Evolutionary conservation across 2,797 vertebrate species (phyloP).

Genomic region (Scarus forsteni): DNA sequence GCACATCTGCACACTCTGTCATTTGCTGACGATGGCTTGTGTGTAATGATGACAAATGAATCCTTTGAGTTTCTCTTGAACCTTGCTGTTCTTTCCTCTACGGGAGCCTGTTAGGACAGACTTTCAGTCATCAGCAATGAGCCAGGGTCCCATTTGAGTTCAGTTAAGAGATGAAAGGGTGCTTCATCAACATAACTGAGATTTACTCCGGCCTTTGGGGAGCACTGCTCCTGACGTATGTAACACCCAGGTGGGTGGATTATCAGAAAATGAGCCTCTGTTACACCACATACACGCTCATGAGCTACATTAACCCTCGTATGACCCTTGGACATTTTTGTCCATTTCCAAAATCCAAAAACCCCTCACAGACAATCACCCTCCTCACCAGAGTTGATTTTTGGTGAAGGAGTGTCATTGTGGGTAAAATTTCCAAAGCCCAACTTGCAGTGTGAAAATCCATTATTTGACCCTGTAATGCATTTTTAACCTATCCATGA

Average conservation of each 20-base stretch:
- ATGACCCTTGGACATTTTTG: no score
- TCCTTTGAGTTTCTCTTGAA: constrained; percentile 24
- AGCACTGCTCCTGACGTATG: constrained; percentile 18
- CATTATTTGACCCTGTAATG: no score
- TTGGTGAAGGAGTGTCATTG: no score
- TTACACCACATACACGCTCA: constrained; percentile 2
- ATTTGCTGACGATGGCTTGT: constrained; percentile 12
- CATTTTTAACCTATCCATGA: no score
- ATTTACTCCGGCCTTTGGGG: constrained; percentile 48
- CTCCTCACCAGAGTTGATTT: no score
- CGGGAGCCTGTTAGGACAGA: constrained; percentile 22
- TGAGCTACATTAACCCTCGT: neutral
- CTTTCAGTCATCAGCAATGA: constrained; percentile 28
- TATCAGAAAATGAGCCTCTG: constrained; percentile 17
- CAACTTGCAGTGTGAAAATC: no score
- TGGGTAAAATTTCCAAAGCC: no score
- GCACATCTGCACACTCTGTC: neutral
- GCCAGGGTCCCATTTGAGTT: constrained; percentile 53
- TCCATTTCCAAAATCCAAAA: no score
- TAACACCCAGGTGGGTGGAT: constrained; percentile 31
- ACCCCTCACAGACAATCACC: no score
- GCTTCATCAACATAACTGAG: constrained; percentile 65
- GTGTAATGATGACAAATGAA: constrained; percentile 36
- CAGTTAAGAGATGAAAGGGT: constrained; percentile 56
- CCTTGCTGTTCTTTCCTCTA: constrained; percentile 18